Base-by-base conservation (phyloP, 2,113 vertebrate species). In the Hucho hucho region DNA sequence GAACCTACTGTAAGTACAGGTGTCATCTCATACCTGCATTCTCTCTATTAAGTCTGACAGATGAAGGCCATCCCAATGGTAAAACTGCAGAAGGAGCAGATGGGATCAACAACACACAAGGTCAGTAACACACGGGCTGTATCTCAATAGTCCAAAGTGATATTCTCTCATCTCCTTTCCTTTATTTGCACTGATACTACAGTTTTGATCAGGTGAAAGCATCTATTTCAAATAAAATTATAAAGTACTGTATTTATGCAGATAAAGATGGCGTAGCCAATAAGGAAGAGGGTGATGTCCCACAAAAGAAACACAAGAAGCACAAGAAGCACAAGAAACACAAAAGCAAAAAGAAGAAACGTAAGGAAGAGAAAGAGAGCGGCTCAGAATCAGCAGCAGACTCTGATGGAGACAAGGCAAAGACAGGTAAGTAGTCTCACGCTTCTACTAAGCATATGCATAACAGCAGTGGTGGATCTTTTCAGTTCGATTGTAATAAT, bases 321-420 rank as follows among this genome's bases (percentile, higher is more conserved):
- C 94, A 95, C 28, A 97, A 96, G 85, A 97, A 97, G 70, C 95
- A 95, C 85, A 99, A 98, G 87, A 97, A 96, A 81, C 96, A 97
- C 89, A 99, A 97, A 92, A 97, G 97, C 85, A 97, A 96, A 87
- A 98, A 96, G 87, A 96, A 93, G 85, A 95, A 94, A 87, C 94
- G 93, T 77, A 95, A 95, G 93, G 95, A 92, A 81, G 92, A 93
- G 77, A 96, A 94, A 78, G 90, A 84, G 0, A 92, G 90, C 75
- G 92, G 92, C 73, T 89, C 93, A 64, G 90, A 92, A 83, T 90
- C 89, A 47, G 86, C 85, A 63, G 67, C 77, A 0, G 94, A 94
- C 49, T 78, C 86, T 63, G 89, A 92, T 75, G 77, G 88, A 88
- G 93, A 91, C 76, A 79, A 53, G 49, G 49, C 49, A 53, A 53